Conservation (phyloP, 1,140 invertebrate species). For the Drosophila prosaltans region DNA sequence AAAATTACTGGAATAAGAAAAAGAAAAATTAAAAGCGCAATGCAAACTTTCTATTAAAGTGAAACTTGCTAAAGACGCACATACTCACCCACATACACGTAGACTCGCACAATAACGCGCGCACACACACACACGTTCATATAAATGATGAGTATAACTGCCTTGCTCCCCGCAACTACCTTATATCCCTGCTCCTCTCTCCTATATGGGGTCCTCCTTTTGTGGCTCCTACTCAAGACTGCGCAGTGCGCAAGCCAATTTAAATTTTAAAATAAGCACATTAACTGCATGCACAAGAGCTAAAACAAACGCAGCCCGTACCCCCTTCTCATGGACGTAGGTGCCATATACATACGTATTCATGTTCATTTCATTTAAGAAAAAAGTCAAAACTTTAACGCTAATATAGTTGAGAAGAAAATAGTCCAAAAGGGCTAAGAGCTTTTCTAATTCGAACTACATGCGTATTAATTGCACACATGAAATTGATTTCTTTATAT, state of each 20-base stretch:
- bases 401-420: too few relatives aligned
- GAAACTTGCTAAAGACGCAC: slow-evolving; percentile 33
- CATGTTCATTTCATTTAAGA: too few relatives aligned
- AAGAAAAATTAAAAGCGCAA: slow-evolving; percentile 37
- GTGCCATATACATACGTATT: too few relatives aligned
- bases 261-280: slow-evolving; percentile 82
- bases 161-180: not conserved
- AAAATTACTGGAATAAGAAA: slow-evolving; percentile 1
- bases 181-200: not conserved
- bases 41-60: slow-evolving; percentile 74
- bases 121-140: slow-evolving; percentile 18
- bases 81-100: not conserved
- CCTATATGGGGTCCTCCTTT: slow-evolving; percentile 16
- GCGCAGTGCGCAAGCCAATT: slow-evolving; percentile 79
- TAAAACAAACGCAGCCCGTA: slow-evolving; percentile 40
- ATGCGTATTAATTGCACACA: too few relatives aligned
- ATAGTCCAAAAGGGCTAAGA: too few relatives aligned
- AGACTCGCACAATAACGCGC: slow-evolving; percentile 1
- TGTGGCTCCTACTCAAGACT: slow-evolving; percentile 46
- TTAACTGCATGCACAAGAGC: slow-evolving; percentile 71
- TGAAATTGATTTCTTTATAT: too few relatives aligned
- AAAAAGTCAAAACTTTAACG: too few relatives aligned
- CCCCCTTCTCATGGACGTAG: not conserved
- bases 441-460: too few relatives aligned
- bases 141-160: slow-evolving; percentile 17